Conservation (phyloP, 2,888 invertebrate species). For the Drosophila rubida region DNA sequence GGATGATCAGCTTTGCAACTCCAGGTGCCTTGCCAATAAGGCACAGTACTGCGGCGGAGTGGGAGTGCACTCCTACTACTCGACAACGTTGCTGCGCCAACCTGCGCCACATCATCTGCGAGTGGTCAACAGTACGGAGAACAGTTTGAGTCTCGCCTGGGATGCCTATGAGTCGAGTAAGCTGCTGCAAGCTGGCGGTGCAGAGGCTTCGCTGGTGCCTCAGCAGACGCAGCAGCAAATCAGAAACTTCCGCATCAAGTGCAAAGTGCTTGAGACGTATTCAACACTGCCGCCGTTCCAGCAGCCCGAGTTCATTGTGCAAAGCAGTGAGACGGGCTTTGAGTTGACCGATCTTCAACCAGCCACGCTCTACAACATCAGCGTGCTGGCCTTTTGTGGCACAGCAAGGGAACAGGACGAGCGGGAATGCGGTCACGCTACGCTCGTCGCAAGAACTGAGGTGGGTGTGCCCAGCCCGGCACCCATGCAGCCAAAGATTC, state of each 20-base stretch:
- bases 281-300: constrained; percentile 86
- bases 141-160: constrained; percentile 88
- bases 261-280: constrained; percentile 87
- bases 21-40: constrained; percentile 87
- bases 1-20: constrained; percentile 86
- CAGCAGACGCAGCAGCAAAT: constrained; percentile 81
- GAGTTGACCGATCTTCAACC: constrained; percentile 89
- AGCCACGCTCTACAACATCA: constrained; percentile 91
- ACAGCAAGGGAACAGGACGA: constrained; percentile 30
- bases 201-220: constrained; percentile 46
- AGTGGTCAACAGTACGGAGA: constrained; percentile 87
- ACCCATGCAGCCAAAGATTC: constrained; percentile 89
- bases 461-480: constrained; percentile 90
- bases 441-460: constrained; percentile 88
- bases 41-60: constrained; percentile 89
- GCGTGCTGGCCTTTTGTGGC: constrained; percentile 88
- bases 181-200: constrained; percentile 55
- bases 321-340: constrained; percentile 87
- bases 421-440: constrained; percentile 86
- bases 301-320: constrained; percentile 87
- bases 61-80: constrained; percentile 89
- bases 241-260: constrained; percentile 87
- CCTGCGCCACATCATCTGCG: constrained; percentile 87
- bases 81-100: constrained; percentile 73
- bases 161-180: constrained; percentile 86